phyloP scores from a whole-genome alignment of 2,888 invertebrate species.

The Pterostichus madidus region DNA sequence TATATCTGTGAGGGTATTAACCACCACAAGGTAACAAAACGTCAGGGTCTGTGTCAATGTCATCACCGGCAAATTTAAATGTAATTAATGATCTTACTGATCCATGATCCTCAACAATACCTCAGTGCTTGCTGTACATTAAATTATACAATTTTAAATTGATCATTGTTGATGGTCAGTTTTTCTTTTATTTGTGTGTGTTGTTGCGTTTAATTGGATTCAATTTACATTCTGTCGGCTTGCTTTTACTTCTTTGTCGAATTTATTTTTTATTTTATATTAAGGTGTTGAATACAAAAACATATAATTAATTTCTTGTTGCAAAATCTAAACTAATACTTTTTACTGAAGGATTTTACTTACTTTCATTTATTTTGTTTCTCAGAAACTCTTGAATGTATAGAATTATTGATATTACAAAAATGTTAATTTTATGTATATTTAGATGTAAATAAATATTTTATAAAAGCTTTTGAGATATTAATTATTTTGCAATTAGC shows the following conservation, averaged over 20 bases:
- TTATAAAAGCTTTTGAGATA: too few relatives aligned
- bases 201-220: conserved; percentile 37
- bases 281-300: neutral
- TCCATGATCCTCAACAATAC: conserved; percentile 29
- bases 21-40: neutral
- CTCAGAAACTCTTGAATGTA: too few relatives aligned
- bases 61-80: neutral
- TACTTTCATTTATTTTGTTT: too few relatives aligned
- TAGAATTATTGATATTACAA: too few relatives aligned
- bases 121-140: neutral
- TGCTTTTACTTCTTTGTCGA: neutral
- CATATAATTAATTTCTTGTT: too few relatives aligned
- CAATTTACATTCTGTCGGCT: neutral
- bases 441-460: too few relatives aligned
- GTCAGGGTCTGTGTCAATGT: conserved; percentile 46
- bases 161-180: neutral
- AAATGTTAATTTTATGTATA: too few relatives aligned
- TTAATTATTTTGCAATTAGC: too few relatives aligned
- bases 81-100: conserved; percentile 46
- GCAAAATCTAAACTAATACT: too few relatives aligned
- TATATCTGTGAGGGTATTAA: neutral
- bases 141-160: conserved; percentile 16
- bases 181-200: conserved; percentile 10
- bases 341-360: too few relatives aligned
- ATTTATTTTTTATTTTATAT: too few relatives aligned